These are phyloP conservation scores for Podarcis lilfordi DNA, from an alignment of 2,797 vertebrate species.

Conservation along the genomic window DNA sequence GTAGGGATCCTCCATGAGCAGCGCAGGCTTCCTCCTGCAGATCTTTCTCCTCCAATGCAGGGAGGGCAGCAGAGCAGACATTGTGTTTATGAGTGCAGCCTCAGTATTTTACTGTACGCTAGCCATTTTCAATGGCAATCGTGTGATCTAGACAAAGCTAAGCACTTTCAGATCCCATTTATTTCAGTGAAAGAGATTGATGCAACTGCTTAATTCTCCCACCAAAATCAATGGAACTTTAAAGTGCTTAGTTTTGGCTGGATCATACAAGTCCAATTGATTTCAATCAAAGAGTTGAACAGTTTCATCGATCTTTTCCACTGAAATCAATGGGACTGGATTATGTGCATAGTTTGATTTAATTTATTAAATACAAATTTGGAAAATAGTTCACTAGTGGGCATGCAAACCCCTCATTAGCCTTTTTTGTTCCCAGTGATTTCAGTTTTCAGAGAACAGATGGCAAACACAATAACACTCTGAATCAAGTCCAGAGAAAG, in stretches of 20 bases:
- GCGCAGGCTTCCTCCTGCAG: neutral
- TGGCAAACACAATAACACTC: neutral
- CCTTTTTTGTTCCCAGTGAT: neutral
- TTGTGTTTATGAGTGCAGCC: neutral
- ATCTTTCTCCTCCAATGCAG: too few relatives aligned
- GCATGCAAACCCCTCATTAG: neutral
- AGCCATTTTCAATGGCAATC: neutral
- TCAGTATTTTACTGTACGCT: neutral
- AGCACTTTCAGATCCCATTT: neutral
- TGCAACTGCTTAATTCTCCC: neutral
- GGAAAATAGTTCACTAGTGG: neutral
- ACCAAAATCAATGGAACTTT: neutral
- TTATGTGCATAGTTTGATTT: neutral
- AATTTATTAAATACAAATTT: constrained; percentile 2
- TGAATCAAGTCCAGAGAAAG: neutral
- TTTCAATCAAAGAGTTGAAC: neutral
- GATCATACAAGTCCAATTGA: neutral
- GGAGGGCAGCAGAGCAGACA: too few relatives aligned
- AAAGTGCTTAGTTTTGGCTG: neutral
- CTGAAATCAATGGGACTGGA: neutral
- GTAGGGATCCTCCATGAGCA: too few relatives aligned
- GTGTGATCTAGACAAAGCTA: neutral
- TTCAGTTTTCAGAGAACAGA: neutral
- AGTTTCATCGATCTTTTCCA: neutral
- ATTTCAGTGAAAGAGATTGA: neutral